Conservation (phyloP, 1,140 invertebrate genomes). For the Atopsyche davidsoni region DNA sequence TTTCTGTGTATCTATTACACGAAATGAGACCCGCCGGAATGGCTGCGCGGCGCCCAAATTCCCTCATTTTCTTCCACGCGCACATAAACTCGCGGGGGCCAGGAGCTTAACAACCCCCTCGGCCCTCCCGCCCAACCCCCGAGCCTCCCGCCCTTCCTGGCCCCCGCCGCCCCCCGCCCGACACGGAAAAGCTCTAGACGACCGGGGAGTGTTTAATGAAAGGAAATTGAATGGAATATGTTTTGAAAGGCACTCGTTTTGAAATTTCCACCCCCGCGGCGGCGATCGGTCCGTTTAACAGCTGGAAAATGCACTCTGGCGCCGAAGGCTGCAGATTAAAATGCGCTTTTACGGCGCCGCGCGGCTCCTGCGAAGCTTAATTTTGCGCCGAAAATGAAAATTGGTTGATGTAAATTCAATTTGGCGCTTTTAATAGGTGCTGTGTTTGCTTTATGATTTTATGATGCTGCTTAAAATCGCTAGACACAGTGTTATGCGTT, state of each 20-base stretch:
- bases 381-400: too few species aligned
- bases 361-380: slow-evolving; percentile 3
- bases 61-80: slow-evolving; percentile 28
- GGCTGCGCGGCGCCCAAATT: slow-evolving; percentile 16
- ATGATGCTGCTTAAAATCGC: too few species aligned
- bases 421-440: too few species aligned
- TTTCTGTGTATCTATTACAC: slow-evolving; percentile 27
- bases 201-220: slow-evolving; percentile 31
- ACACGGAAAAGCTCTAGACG: slow-evolving; percentile 27
- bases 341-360: slow-evolving; percentile 9
- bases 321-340: slow-evolving; percentile 13
- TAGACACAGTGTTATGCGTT: too few species aligned
- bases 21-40: slow-evolving; percentile 21
- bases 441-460: too few species aligned
- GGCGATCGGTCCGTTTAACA: slow-evolving; percentile 16
- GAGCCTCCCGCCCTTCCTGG: background rate
- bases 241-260: slow-evolving; percentile 27
- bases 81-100: slow-evolving; percentile 22
- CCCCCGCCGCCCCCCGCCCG: slow-evolving; percentile 1
- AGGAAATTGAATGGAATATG: slow-evolving; percentile 31
- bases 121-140: background rate
- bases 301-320: slow-evolving; percentile 14
- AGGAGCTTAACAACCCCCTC: slow-evolving; percentile 16
- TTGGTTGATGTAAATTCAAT: too few species aligned
- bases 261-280: slow-evolving; percentile 16